phyloP scores from a whole-genome alignment of 1,140 invertebrate genomes.

The Sitophilus oryzae region DNA sequence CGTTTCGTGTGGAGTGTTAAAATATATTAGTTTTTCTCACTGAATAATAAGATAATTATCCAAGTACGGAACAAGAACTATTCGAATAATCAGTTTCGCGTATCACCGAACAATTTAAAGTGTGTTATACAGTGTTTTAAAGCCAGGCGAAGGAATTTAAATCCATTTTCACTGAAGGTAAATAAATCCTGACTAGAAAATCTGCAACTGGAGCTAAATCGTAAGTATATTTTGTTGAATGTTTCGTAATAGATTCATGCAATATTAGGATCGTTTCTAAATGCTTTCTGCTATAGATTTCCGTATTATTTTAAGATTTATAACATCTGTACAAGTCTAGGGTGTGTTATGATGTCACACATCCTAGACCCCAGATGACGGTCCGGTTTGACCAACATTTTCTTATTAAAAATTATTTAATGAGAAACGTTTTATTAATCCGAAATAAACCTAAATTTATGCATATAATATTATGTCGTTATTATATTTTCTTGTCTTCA shows the following conservation, averaged over 20 bases:
- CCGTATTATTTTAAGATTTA: too few species aligned
- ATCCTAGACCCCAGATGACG: neutral
- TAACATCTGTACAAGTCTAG: neutral
- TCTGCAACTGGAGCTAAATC: neutral
- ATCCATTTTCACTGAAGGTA: conserved; percentile 1
- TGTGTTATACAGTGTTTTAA: neutral
- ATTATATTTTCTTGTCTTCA: too few species aligned
- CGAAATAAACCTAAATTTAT: too few species aligned
- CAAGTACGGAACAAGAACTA: too few species aligned
- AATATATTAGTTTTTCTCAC: neutral
- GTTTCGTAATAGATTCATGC: conserved; percentile 1
- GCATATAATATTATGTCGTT: too few species aligned
- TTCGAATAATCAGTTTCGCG: too few species aligned
- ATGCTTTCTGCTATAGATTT: too few species aligned
- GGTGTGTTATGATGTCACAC: conserved; percentile 6
- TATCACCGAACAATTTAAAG: neutral
- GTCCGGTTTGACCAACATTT: neutral
- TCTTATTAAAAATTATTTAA: neutral
- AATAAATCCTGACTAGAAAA: neutral
- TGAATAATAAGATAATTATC: too few species aligned
- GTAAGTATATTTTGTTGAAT: neutral
- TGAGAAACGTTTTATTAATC: too few species aligned
- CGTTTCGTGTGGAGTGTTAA: conserved; percentile 2
- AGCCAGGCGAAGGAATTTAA: neutral
- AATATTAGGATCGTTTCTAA: too few species aligned